phyloP scores from a whole-genome alignment of 64 coral and sea anemone species.

The Stichodactyla mertensii region DNA sequence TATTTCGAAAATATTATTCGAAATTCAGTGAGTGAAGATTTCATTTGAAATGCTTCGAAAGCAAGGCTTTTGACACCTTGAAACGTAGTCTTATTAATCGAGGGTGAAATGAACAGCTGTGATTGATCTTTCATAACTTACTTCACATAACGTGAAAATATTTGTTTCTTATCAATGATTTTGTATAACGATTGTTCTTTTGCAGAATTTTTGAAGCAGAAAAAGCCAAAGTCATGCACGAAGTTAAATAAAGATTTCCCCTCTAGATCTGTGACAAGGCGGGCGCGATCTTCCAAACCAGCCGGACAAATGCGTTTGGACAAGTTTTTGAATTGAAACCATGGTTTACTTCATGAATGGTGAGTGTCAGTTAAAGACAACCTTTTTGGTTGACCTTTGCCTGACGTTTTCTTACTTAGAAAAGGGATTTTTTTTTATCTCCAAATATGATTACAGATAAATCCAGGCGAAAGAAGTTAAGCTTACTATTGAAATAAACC shows the following conservation, averaged over 20 bases:
- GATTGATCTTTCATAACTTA: neutral
- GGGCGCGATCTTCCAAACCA: neutral
- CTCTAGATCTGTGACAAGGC: neutral
- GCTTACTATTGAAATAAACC: neutral
- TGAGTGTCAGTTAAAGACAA: neutral
- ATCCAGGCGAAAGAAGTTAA: neutral
- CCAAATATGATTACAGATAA: neutral
- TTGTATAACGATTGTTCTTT: neutral
- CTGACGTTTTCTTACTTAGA: neutral
- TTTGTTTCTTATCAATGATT: neutral
- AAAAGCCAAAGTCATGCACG: neutral
- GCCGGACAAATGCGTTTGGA: slow-evolving; percentile 21
- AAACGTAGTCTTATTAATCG: no score
- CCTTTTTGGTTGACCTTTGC: neutral
- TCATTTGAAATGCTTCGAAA: no score
- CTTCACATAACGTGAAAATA: neutral
- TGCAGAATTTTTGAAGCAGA: slow-evolving; percentile 11
- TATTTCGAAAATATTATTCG: neutral
- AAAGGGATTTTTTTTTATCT: neutral
- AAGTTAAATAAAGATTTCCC: neutral
- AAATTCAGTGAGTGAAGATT: neutral
- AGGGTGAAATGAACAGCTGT: neutral
- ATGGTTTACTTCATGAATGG: neutral
- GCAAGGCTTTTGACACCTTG: no score
- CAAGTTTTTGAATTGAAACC: slow-evolving; percentile 18